These are phyloP conservation scores for Lapara coniferarum DNA, from an alignment of 2,888 invertebrate genomes.

Conservation along the genomic window DNA sequence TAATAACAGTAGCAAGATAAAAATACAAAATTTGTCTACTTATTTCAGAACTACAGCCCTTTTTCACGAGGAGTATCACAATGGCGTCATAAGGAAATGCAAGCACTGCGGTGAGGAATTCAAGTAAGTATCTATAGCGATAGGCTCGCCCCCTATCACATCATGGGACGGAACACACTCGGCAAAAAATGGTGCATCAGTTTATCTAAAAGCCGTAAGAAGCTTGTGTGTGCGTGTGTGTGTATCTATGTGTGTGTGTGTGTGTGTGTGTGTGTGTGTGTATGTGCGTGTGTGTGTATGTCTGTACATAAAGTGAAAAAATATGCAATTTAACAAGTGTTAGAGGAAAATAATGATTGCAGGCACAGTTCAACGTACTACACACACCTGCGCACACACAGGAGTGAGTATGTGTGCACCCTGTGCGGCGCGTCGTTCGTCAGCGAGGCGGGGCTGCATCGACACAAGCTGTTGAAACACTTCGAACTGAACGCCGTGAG, in stretches of 20 bases:
- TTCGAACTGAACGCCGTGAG: slow-evolving; percentile 31
- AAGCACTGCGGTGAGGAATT: slow-evolving; percentile 68
- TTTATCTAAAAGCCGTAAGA: too few relatives aligned
- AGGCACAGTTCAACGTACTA: slow-evolving; percentile 73
- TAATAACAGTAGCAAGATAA: too few relatives aligned
- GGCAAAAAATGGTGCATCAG: too few relatives aligned
- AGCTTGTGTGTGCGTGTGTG: too few relatives aligned
- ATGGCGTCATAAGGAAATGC: slow-evolving; percentile 67
- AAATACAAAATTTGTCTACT: too few relatives aligned
- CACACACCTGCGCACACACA: slow-evolving; percentile 71
- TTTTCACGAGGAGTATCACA: slow-evolving; percentile 72
- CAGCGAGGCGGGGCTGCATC: slow-evolving; percentile 60
- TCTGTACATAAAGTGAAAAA: too few relatives aligned
- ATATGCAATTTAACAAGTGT: too few relatives aligned
- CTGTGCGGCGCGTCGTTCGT: slow-evolving; percentile 73
- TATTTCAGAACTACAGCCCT: slow-evolving; percentile 64
- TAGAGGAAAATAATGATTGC: slow-evolving; percentile 19
- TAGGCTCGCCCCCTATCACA: too few relatives aligned
- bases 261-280: too few relatives aligned
- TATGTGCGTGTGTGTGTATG: too few relatives aligned
- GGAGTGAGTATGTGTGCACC: slow-evolving; percentile 65
- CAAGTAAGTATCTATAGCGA: not conserved
- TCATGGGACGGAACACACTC: too few relatives aligned
- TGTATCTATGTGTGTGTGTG: too few relatives aligned
- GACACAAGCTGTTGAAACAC: slow-evolving; percentile 65